Base-by-base conservation (phyloP, 2,797 vertebrate genomes). In the Sylvilagus floridanus region DNA sequence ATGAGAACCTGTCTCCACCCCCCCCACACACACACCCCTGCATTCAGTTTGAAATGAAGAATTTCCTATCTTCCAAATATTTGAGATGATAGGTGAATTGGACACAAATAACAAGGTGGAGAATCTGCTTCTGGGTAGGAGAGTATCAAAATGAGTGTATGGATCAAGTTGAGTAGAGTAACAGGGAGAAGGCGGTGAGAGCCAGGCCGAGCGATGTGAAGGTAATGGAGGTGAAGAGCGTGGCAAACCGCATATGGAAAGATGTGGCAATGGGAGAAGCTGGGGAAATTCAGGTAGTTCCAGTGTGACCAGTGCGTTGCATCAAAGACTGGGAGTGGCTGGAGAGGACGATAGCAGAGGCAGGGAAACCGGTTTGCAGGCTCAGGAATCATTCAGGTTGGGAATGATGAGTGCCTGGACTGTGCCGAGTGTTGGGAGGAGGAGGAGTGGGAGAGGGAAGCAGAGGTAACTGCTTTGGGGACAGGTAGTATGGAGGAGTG, bases 361-460 rank as follows among this genome's bases (percentile, higher is more conserved):
- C 77, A 66, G 91, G 75, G 81, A 93, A 96, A 89, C 91, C 78
- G 87, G 91, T 95, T 90, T 90, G 52, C 73, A 93, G 88, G 54
- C 85, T 86, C 47, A n/a, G 54, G 32, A n/a, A 3, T 47, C n/a
- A 54, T 79, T 62, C 30, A 93, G 85, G 22, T 68, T 65, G 78
- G 82, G 62, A 86, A 60, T 75, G 54, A 79, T 72, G 65, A 16
- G 73, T 77, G 3, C 35, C 52, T 72, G 32, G 66, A 82, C 57
- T 52, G 71, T 78, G 24, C 24, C 28, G 72, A 87, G 9, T 50
- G 87, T 87, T 60, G 84, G 65, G n/a, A 78, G n/a, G 7, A 52
- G 21, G 50, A 32, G 35, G 37, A 76, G 21, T 17, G 57, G 75
- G 9, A n/a, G 62, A 82, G 72, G 85, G 54, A 73, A 13, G 66